Percentiles rank a stretch among this genome's conserved stretches.
Evolutionary conservation across 2,888 invertebrate species (phyloP).

Genomic region (Pardosa pseudoannulata): DNA sequence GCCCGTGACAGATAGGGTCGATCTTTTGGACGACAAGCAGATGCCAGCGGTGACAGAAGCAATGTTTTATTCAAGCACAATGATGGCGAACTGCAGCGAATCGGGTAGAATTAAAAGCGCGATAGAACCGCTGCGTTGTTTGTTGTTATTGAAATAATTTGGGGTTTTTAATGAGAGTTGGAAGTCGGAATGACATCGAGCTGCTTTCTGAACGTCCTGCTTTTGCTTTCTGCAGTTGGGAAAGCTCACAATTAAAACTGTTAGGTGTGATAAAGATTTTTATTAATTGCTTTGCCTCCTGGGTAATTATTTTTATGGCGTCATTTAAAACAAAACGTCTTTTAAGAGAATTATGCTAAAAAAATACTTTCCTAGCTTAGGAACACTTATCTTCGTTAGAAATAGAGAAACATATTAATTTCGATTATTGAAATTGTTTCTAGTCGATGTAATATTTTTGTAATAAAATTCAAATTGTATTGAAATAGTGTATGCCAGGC

Average conservation of each 20-base stretch:
- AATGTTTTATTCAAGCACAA: not conserved
- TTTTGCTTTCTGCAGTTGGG: not conserved
- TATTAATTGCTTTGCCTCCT: not conserved
- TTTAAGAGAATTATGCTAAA: too few relatives aligned
- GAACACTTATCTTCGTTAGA: too few relatives aligned
- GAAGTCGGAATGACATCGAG: not conserved
- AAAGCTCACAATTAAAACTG: not conserved
- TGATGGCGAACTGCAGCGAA: not conserved
- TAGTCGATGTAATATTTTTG: too few relatives aligned
- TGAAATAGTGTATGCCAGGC: too few relatives aligned
- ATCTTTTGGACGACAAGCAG: slow-evolving; percentile 15
- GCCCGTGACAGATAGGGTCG: slow-evolving; percentile 1
- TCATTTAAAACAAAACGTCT: too few relatives aligned
- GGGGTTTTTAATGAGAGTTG: not conserved
- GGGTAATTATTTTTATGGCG: too few relatives aligned
- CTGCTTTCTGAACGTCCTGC: not conserved
- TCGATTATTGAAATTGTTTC: too few relatives aligned
- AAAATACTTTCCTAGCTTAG: too few relatives aligned
- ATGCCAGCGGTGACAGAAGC: slow-evolving; percentile 10
- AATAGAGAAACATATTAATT: too few relatives aligned
- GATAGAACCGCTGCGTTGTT: not conserved
- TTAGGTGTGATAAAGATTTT: not conserved
- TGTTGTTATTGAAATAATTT: not conserved
- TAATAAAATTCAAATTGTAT: too few relatives aligned
- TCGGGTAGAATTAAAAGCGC: slow-evolving; percentile 14